Evolutionary conservation across 2,113 vertebrate genomes (phyloP), one percentile per base, ranked within the genome.

Genomic region (Gadus macrocephalus): DNA sequence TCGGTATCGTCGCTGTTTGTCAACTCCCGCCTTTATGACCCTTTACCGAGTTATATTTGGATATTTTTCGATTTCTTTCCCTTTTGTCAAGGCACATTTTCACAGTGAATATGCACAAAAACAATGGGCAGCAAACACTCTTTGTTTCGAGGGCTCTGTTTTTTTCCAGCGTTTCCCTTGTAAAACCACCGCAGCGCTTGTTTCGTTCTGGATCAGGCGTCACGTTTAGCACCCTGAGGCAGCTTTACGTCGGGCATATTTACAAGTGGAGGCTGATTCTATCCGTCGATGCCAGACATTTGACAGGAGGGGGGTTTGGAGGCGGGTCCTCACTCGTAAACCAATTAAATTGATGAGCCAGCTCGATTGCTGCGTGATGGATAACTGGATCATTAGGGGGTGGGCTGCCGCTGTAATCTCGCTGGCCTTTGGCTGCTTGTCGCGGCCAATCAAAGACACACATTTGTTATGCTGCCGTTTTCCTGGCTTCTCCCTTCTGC

Each of bases 261-360:
- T 75, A 79, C 74, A 77, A 77, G 53, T 22, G 9, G 58, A 53
- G 73, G 74, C 71, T 73, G 69, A 74, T 38, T 71, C 55, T 62
- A 68, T 77, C 58, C 68, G 69, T 76, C 66, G 17, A 53, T 81
- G 74, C 71, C 73, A 85, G 72, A 65, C 53, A 60, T 82, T 74
- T 69, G 82, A 85, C 76, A 80, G 75, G 42, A 11, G 42, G 42
- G 42, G 67, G 64, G 60, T 64, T 74, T 53, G 64, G 42, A 76
- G 72, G 81, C 66, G 67, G 42, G 81, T 62, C 70, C 53, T 19
- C 60, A 53, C 64, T 82, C 78, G 80, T 80, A 82, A 86, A 82
- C 80, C 82, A 85, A 84, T 90, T 88, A 82, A 87, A 86, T 83
- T 82, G 79, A 90, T 86, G 86, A 87, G 78, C 67, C 79, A 53